Percentiles rank a stretch among this genome's conserved stretches.
Evolutionary conservation across 2,888 invertebrate genomes (phyloP).

Genomic region (Drosophila longiperda): DNA sequence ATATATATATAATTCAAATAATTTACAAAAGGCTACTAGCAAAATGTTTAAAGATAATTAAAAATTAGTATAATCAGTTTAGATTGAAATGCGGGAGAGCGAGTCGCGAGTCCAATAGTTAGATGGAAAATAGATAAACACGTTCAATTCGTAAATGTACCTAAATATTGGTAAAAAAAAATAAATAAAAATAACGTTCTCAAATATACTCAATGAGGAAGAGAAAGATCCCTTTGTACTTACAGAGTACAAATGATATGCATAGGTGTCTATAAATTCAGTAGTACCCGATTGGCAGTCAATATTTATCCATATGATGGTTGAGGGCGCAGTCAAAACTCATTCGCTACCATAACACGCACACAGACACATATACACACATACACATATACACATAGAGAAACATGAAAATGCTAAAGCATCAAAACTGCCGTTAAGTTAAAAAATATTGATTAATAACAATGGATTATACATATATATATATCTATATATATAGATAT

Average conservation of each 20-base stretch:
- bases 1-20: neutral
- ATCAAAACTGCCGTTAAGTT: slow-evolving; percentile 80
- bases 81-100: neutral
- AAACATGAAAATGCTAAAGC: slow-evolving; percentile 65
- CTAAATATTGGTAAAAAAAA: neutral
- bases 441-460: slow-evolving; percentile 64
- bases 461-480: slow-evolving; percentile 63
- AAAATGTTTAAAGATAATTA: slow-evolving; percentile 13
- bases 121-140: neutral
- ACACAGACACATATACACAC: slow-evolving; percentile 19
- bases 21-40: neutral
- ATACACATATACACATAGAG: slow-evolving; percentile 30
- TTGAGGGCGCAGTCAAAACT: slow-evolving; percentile 20
- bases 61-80: neutral
- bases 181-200: slow-evolving; percentile 22
- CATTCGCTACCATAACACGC: slow-evolving; percentile 27
- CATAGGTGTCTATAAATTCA: slow-evolving; percentile 17
- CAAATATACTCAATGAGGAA: slow-evolving; percentile 6
- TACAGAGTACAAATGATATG: slow-evolving; percentile 18
- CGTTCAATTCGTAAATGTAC: slow-evolving; percentile 11
- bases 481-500: slow-evolving; percentile 12
- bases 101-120: neutral
- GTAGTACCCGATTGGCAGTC: slow-evolving; percentile 43
- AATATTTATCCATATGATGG: neutral
- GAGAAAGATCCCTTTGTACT: slow-evolving; percentile 15